Conservation (phyloP, 2,113 vertebrate species). For the Cepphus grylle region DNA sequence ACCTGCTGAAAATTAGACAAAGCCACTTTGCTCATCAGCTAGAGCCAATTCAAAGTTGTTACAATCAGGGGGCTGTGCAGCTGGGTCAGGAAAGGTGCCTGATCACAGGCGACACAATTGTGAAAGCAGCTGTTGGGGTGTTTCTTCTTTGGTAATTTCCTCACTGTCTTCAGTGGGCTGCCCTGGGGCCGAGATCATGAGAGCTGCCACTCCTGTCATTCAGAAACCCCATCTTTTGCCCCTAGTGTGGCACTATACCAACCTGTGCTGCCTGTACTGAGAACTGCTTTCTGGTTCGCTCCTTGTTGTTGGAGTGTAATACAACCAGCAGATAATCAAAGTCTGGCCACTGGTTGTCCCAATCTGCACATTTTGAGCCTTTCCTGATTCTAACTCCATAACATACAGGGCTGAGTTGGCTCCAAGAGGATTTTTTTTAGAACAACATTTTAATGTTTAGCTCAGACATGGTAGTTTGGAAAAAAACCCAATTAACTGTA, state of each 20-base stretch:
- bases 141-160: not conserved
- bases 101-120: rapidly evolving
- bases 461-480: not conserved
- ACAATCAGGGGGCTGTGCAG: not conserved
- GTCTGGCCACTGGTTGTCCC: not conserved
- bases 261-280: not conserved
- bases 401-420: not conserved
- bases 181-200: not conserved
- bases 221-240: not conserved
- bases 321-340: not conserved
- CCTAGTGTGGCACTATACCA: not conserved
- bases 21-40: not conserved
- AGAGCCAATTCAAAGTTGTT: not conserved
- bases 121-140: not conserved
- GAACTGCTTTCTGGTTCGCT: not conserved
- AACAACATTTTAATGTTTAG: not conserved
- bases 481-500: not conserved
- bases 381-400: not conserved
- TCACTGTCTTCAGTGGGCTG: not conserved
- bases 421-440: not conserved
- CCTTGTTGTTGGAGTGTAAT: not conserved
- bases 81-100: not conserved
- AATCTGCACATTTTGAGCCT: not conserved
- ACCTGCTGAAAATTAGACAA: not conserved
- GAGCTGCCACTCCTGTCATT: not conserved